Percentiles rank a stretch among this genome's conserved stretches.
These are phyloP conservation scores for Pampusana beccarii DNA, from an alignment of 2,113 vertebrate species.

Conservation along the genomic window DNA sequence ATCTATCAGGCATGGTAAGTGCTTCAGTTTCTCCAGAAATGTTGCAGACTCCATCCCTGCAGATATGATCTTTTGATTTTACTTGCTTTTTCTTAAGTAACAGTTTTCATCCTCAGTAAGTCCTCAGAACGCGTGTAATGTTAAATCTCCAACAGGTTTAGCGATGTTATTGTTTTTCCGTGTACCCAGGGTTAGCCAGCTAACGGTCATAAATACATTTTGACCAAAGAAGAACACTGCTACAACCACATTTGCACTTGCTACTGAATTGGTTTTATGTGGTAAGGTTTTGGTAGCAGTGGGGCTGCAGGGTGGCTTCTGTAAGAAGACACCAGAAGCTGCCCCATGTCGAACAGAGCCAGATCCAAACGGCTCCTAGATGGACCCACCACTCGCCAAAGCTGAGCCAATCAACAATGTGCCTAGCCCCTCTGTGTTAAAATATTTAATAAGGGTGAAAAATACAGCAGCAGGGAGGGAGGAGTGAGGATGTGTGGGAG, in stretches of 20 bases:
- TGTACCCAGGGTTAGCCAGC: not conserved
- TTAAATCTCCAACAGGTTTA: not conserved
- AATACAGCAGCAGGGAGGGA: not conserved
- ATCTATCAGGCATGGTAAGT: not conserved
- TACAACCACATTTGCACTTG: not conserved
- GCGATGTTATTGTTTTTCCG: not conserved
- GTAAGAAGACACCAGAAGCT: not conserved
- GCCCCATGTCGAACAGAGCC: rapidly evolving
- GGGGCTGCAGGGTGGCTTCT: not conserved
- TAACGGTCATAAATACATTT: not conserved
- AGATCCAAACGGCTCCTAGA: not conserved
- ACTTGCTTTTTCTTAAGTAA: not conserved
- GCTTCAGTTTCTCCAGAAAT: not conserved
- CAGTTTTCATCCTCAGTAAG: not conserved
- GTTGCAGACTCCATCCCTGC: not conserved
- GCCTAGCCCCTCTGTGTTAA: not conserved
- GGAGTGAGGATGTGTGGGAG: not conserved
- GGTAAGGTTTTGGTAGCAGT: not conserved
- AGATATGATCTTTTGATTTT: not conserved
- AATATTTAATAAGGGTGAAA: not conserved
- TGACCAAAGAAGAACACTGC: not conserved
- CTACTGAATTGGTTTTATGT: not conserved
- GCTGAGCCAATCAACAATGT: not conserved
- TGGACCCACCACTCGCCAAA: not conserved
- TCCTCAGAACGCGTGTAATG: not conserved